Evolutionary conservation across 2,888 invertebrate species (phyloP).

Genomic region (Carcina quercana): DNA sequence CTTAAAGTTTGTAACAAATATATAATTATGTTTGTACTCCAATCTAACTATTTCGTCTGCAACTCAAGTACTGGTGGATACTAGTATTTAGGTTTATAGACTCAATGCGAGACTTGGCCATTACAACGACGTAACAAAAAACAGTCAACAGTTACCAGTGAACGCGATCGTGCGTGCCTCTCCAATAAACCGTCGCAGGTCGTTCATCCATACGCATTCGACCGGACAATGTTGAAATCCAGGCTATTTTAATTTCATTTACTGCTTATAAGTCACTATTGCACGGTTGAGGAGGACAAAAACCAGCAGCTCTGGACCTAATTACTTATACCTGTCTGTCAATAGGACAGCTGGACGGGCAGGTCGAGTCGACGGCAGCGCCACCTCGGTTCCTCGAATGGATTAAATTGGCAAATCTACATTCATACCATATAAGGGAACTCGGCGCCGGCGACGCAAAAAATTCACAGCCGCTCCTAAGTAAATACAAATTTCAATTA

Average conservation of each 20-base stretch:
- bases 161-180: no score
- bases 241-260: slow-evolving; percentile 30
- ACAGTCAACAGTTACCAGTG: no score
- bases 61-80: no score
- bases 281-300: slow-evolving; percentile 21
- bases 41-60: no score
- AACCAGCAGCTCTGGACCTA: slow-evolving; percentile 31
- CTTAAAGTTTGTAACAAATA: no score
- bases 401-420: slow-evolving; percentile 65
- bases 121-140: no score
- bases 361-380: slow-evolving; percentile 25
- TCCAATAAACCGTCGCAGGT: slow-evolving; percentile 5
- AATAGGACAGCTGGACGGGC: slow-evolving; percentile 33
- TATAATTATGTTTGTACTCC: no score
- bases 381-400: slow-evolving; percentile 50
- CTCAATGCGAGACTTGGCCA: no score
- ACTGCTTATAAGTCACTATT: slow-evolving; percentile 17
- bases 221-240: slow-evolving; percentile 21
- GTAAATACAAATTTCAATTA: slow-evolving; percentile 72
- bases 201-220: slow-evolving; percentile 10
- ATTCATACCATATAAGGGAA: slow-evolving; percentile 51
- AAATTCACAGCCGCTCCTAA: slow-evolving; percentile 40
- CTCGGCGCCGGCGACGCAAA: slow-evolving; percentile 53
- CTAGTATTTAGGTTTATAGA: no score
- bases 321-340: slow-evolving; percentile 42